Evolutionary conservation across 2,797 vertebrate genomes (phyloP).

Genomic region (Aplochiton taeniatus): DNA sequence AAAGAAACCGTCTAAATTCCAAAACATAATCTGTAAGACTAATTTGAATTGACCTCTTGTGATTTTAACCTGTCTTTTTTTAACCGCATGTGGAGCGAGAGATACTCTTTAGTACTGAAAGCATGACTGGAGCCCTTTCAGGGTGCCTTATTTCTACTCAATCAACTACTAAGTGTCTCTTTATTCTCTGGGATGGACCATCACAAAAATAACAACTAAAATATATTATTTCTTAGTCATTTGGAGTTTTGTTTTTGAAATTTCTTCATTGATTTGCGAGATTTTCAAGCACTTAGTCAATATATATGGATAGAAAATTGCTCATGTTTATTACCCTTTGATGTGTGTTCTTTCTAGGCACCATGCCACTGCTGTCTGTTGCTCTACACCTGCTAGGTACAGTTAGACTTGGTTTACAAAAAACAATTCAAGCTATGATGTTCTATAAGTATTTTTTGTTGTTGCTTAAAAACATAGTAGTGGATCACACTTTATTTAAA

Average conservation of each 20-base stretch:
- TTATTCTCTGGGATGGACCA: not conserved
- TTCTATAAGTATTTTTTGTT: not conserved
- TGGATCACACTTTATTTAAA: too few relatives aligned
- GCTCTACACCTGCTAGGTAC: constrained; percentile 51
- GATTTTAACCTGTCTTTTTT: not conserved
- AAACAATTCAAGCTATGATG: not conserved
- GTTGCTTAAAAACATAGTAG: not conserved
- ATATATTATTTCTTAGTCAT: not conserved
- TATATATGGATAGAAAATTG: not conserved
- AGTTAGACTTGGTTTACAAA: not conserved
- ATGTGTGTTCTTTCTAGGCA: constrained; percentile 38
- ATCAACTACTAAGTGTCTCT: not conserved
- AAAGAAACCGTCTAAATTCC: constrained; percentile 5
- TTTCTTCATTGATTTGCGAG: not conserved
- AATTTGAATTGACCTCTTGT: constrained; percentile 20
- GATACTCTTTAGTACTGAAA: constrained; percentile 5
- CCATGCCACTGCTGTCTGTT: constrained; percentile 38
- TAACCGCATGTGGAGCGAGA: not conserved
- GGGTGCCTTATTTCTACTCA: not conserved
- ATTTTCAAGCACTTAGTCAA: not conserved
- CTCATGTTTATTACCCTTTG: not conserved
- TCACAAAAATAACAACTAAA: not conserved
- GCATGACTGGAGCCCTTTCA: constrained; percentile 1
- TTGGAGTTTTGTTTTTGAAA: not conserved
- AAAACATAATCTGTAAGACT: constrained; percentile 38